Percentiles rank a stretch among this genome's conserved stretches.
phyloP scores from a whole-genome alignment of 2,797 vertebrate genomes.

The Heterohyrax brucei region DNA sequence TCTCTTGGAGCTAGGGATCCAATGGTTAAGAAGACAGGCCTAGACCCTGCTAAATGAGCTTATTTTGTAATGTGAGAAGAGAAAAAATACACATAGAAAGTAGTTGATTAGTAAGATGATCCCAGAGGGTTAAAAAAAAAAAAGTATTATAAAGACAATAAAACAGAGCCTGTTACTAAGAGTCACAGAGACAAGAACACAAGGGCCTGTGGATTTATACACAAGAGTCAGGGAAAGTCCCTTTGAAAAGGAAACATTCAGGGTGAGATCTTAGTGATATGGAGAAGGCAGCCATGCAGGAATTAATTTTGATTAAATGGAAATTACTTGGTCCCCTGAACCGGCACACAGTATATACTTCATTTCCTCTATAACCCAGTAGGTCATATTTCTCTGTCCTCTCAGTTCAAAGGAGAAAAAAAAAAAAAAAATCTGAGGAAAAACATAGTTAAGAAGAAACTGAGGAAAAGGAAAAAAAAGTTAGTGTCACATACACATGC shows the following conservation, averaged over 20 bases:
- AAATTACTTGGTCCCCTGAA: neutral
- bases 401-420: neutral
- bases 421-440: constrained; percentile 28
- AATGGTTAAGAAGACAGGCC: neutral
- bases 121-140: neutral
- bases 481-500: neutral
- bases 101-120: neutral
- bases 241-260: neutral
- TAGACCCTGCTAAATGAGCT: neutral
- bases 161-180: neutral
- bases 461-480: neutral
- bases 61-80: constrained; percentile 33
- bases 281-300: neutral
- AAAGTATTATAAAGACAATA: neutral
- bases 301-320: neutral
- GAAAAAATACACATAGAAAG: neutral
- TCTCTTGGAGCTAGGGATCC: neutral
- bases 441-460: neutral
- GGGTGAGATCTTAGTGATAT: neutral
- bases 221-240: neutral
- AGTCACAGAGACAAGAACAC: neutral
- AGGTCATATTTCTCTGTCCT: neutral
- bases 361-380: neutral
- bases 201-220: neutral
- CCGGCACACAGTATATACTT: rapidly evolving